These are phyloP conservation scores for Etia nguti DNA, from an alignment of 2,113 vertebrate species.

Conservation along the genomic window DNA sequence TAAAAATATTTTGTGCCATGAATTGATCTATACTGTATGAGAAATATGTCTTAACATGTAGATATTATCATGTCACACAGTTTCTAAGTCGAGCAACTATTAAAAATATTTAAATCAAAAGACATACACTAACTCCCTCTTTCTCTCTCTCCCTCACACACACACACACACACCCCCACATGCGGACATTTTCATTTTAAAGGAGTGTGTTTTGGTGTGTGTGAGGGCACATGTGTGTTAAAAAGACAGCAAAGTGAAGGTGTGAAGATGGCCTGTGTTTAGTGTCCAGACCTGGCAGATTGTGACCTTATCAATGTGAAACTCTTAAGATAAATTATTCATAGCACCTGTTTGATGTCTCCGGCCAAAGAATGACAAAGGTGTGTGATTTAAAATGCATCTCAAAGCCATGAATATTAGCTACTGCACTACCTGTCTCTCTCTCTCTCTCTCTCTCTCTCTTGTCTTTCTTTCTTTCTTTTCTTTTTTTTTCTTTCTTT, in stretches of 20 bases:
- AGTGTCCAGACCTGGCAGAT: slow-evolving; percentile 68
- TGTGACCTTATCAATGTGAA: slow-evolving; percentile 74
- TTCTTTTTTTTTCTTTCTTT: too few relatives aligned
- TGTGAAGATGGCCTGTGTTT: slow-evolving; percentile 48
- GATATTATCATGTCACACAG: background rate
- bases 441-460: background rate
- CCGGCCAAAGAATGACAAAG: slow-evolving; percentile 66
- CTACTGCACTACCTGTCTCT: background rate
- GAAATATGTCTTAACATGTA: background rate
- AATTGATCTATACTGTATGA: background rate
- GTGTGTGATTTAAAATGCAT: slow-evolving; percentile 55
- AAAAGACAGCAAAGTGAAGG: slow-evolving; percentile 44
- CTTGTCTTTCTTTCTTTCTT: too few relatives aligned
- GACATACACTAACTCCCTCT: background rate
- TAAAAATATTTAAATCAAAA: background rate
- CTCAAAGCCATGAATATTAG: slow-evolving; percentile 32
- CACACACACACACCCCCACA: background rate
- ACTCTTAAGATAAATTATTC: slow-evolving; percentile 71
- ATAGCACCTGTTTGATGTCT: slow-evolving; percentile 71
- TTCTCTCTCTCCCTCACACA: background rate
- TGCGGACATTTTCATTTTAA: slow-evolving; percentile 8
- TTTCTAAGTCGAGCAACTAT: background rate
- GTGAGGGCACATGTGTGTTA: slow-evolving; percentile 32
- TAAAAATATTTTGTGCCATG: background rate
- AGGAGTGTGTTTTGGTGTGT: slow-evolving; percentile 25